phyloP scores from a whole-genome alignment of 2,888 invertebrate genomes.

The Allygus modestus region DNA sequence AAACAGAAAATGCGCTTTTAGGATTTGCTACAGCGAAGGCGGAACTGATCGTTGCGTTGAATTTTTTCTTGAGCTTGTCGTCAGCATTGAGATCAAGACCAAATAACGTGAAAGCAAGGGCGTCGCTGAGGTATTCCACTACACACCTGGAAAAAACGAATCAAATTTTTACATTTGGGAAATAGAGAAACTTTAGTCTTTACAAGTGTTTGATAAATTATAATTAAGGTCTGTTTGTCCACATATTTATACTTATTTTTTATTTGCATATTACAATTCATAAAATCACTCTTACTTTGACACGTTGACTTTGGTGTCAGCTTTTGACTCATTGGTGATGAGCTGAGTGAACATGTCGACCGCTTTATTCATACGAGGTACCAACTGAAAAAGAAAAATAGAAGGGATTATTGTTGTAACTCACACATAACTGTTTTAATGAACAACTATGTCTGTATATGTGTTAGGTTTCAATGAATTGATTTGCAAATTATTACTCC shows the following conservation, averaged over 20 bases:
- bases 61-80: conserved; percentile 63
- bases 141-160: conserved; percentile 47
- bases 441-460: too few species aligned
- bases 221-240: too few species aligned
- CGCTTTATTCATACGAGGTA: conserved; percentile 64
- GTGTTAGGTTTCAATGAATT: too few species aligned
- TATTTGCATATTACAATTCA: too few species aligned
- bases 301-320: conserved; percentile 60
- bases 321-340: conserved; percentile 60
- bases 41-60: conserved; percentile 59
- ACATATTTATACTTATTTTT: too few species aligned
- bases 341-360: conserved; percentile 58
- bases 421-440: too few species aligned
- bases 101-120: conserved; percentile 65
- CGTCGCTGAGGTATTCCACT: conserved; percentile 63
- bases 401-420: too few species aligned
- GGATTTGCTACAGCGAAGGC: conserved; percentile 63
- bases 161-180: background rate
- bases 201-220: too few species aligned
- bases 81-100: conserved; percentile 65
- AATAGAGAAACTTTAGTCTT: too few species aligned
- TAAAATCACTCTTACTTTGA: conserved; percentile 50
- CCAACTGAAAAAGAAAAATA: conserved; percentile 55
- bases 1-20: conserved; percentile 64
- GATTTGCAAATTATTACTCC: too few species aligned